phyloP scores from a whole-genome alignment of 2,888 invertebrate genomes.

The Harpalus rubripes region DNA sequence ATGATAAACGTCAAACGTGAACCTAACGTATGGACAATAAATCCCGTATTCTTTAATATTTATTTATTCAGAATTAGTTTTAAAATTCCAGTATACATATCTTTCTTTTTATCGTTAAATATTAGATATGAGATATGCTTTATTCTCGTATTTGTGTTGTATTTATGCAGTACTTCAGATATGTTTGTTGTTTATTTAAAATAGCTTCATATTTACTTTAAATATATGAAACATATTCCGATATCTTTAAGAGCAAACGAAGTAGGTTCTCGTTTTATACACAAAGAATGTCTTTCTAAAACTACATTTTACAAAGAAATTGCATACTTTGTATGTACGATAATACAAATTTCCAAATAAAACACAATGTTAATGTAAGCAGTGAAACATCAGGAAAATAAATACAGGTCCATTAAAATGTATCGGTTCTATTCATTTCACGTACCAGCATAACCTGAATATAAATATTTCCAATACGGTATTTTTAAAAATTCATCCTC shows the following conservation, averaged over 20 bases:
- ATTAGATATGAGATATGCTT: neutral
- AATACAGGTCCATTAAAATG: constrained; percentile 38
- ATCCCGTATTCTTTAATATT: too few relatives aligned
- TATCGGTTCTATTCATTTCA: constrained; percentile 24
- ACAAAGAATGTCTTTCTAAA: constrained; percentile 43
- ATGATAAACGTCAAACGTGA: too few relatives aligned
- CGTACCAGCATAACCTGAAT: neutral
- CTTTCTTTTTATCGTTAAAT: neutral
- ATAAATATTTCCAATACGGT: constrained; percentile 33
- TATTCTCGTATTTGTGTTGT: constrained; percentile 22
- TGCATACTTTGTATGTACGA: constrained; percentile 29
- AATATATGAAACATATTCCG: constrained; percentile 34
- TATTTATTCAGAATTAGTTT: too few relatives aligned
- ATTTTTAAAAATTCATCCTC: constrained; percentile 35
- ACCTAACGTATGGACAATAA: too few relatives aligned
- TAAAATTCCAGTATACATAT: too few relatives aligned
- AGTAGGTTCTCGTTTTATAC: neutral
- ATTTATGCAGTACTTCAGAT: constrained; percentile 1
- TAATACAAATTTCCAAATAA: constrained; percentile 30
- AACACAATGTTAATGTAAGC: constrained; percentile 29
- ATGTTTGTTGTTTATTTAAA: constrained; percentile 29
- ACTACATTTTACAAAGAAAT: constrained; percentile 27
- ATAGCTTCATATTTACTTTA: constrained; percentile 41
- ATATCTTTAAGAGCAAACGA: neutral
- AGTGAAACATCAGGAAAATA: constrained; percentile 40